Conservation (phyloP, 2,888 invertebrate species). For the Phaonia tiefii region DNA sequence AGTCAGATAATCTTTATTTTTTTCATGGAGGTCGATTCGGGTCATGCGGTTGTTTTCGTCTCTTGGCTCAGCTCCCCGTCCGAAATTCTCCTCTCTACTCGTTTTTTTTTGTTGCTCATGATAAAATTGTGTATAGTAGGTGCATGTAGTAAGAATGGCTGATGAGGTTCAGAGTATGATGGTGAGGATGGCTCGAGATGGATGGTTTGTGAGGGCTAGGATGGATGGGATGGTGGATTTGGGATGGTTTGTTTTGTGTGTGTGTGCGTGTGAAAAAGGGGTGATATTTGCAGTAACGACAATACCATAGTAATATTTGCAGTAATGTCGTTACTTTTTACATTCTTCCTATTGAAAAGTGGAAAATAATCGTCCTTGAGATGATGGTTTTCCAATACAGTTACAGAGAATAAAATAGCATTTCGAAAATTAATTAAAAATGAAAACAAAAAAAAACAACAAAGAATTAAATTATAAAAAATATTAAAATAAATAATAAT, state of each 20-base stretch:
- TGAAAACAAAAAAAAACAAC: too few species aligned
- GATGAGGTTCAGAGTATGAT: background rate
- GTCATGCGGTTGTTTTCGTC: conserved; percentile 41
- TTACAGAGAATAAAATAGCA: too few species aligned
- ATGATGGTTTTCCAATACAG: too few species aligned
- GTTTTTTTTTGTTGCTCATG: conserved; percentile 37
- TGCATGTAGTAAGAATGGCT: conserved; percentile 1
- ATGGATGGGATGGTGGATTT: background rate
- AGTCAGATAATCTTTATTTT: conserved; percentile 35
- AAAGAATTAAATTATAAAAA: too few species aligned
- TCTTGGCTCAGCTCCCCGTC: background rate
- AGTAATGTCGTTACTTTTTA: conserved; percentile 21
- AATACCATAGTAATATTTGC: background rate
- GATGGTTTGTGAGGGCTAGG: too few species aligned
- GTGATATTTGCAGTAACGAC: background rate
- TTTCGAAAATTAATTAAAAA: too few species aligned
- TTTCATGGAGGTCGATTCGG: conserved; percentile 60
- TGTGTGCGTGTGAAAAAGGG: conserved; percentile 9
- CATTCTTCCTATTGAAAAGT: background rate
- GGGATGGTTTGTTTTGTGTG: conserved; percentile 11
- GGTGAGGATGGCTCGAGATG: too few species aligned
- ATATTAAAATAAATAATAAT: too few species aligned
- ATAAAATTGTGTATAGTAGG: background rate
- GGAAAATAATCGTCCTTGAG: background rate
- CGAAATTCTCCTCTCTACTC: too few species aligned